These are phyloP conservation scores for Dilophus febrilis DNA, from an alignment of 2,888 invertebrate species.

Conservation along the genomic window DNA sequence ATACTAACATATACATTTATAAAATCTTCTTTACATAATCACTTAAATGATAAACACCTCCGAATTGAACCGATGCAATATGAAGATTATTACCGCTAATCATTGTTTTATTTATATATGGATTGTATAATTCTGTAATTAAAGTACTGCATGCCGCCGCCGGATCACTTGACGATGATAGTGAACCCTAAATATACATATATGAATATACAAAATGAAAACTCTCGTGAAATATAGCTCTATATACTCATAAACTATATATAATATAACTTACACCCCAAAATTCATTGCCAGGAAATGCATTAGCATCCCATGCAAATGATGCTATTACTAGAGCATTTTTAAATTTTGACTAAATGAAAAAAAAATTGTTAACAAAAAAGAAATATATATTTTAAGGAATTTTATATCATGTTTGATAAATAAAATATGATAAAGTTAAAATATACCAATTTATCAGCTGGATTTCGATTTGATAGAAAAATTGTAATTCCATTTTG, in stretches of 20 bases:
- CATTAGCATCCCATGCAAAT: slow-evolving; percentile 57
- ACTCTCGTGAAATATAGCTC: no score
- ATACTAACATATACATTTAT: no score
- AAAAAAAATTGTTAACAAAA: background rate
- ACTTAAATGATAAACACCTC: slow-evolving; percentile 23
- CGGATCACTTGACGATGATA: slow-evolving; percentile 32
- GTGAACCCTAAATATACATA: background rate
- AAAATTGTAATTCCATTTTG: slow-evolving; percentile 33
- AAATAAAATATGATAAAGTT: slow-evolving; percentile 9
- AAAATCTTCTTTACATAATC: slow-evolving; percentile 16
- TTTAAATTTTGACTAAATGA: slow-evolving; percentile 16
- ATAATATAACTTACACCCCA: slow-evolving; percentile 34
- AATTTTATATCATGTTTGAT: background rate
- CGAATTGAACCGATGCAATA: slow-evolving; percentile 27
- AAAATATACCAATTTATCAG: slow-evolving; percentile 26
- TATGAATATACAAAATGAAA: background rate
- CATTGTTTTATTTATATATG: slow-evolving; percentile 32
- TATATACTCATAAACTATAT: slow-evolving; percentile 13
- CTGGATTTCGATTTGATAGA: slow-evolving; percentile 38
- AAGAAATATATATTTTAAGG: no score
- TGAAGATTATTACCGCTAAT: slow-evolving; percentile 34
- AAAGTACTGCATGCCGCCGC: slow-evolving; percentile 41
- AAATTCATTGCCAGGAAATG: slow-evolving; percentile 56
- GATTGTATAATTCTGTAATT: slow-evolving; percentile 39
- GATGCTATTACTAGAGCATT: slow-evolving; percentile 42